A percentile compares a stretch with the other conserved stretches of the same genome.
These are phyloP conservation scores for Allobates femoralis DNA, from an alignment of 2,797 vertebrate genomes.

Conservation along the genomic window DNA sequence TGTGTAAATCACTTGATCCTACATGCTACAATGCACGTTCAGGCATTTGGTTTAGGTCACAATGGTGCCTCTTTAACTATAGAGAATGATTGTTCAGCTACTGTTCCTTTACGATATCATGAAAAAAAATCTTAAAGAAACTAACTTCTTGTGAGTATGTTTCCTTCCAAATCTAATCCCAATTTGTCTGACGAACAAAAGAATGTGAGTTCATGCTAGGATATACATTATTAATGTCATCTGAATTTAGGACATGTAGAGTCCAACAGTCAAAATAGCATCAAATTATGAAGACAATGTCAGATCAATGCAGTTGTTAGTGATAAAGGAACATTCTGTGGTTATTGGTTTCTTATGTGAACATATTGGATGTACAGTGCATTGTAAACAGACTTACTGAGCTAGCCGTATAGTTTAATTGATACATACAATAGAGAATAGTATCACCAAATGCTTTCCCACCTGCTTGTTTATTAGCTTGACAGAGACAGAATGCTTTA, in stretches of 20 bases:
- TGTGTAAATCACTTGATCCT: too few species aligned
- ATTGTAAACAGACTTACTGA: neutral
- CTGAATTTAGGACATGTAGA: conserved; percentile 25
- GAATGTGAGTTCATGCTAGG: conserved; percentile 31
- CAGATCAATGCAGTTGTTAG: conserved; percentile 19
- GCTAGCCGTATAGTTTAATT: conserved; percentile 1
- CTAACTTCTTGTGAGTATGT: neutral
- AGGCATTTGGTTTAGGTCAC: too few species aligned
- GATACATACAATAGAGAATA: neutral
- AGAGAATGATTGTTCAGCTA: too few species aligned
- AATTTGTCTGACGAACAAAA: conserved; percentile 3
- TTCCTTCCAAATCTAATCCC: neutral
- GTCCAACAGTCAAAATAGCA: conserved; percentile 33
- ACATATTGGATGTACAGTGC: conserved; percentile 17
- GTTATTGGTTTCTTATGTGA: conserved; percentile 6
- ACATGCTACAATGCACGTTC: too few species aligned
- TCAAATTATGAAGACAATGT: conserved; percentile 24
- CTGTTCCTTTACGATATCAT: too few species aligned
- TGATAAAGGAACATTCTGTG: neutral
- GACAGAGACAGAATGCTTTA: neutral
- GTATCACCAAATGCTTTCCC: neutral
- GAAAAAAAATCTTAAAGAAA: too few species aligned
- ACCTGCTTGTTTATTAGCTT: conserved; percentile 13
- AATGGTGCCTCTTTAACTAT: too few species aligned
- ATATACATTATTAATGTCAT: conserved; percentile 39